Evolutionary conservation across 2,113 vertebrate genomes (phyloP).

Genomic region (Papio anubis): DNA sequence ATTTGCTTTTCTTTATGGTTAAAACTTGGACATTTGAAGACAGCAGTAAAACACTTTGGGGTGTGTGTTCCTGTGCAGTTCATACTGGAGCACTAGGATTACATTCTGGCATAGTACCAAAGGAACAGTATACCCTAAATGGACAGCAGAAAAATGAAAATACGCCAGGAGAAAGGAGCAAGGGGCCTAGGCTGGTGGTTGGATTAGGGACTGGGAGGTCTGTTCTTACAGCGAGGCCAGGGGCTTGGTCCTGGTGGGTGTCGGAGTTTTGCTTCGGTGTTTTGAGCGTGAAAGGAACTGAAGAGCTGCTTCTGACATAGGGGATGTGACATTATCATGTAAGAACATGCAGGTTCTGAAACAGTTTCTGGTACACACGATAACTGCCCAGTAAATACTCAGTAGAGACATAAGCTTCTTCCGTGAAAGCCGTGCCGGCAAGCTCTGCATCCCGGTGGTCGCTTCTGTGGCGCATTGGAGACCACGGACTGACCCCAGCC

Average conservation of each 20-base stretch:
- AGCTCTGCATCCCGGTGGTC: rapidly evolving
- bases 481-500: no score
- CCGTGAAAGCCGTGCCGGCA: rapidly evolving
- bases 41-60: background rate
- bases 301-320: rapidly evolving
- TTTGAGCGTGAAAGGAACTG: no score
- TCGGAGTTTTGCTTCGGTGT: no score
- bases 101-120: background rate
- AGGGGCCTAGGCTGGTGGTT: rapidly evolving
- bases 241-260: rapidly evolving
- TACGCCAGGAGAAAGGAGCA: rapidly evolving
- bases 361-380: background rate
- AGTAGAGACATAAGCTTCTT: background rate
- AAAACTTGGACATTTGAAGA: background rate
- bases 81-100: background rate
- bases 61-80: background rate
- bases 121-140: background rate
- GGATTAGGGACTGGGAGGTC: background rate
- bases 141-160: background rate
- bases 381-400: background rate
- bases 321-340: rapidly evolving
- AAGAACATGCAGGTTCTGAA: rapidly evolving
- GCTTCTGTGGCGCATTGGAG: rapidly evolving
- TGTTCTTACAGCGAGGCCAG: rapidly evolving
- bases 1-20: constrained; percentile 10